Base-by-base conservation (phyloP, 2,888 invertebrate genomes). In the Nesidiocoris tenuis region DNA sequence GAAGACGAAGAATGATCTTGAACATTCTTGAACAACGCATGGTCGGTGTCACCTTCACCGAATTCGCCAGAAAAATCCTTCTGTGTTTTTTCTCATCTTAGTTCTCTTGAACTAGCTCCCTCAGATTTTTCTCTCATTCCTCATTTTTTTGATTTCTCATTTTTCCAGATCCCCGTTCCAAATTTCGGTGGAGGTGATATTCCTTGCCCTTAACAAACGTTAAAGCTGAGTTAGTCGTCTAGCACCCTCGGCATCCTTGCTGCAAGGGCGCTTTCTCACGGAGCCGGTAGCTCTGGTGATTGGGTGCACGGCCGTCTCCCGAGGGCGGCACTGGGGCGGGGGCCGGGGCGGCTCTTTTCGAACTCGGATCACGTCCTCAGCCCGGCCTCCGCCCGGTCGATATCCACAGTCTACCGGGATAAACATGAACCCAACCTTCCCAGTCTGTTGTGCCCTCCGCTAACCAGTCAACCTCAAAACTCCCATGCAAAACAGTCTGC, bases 381-480 rank as follows among this genome's bases (percentile, higher is more conserved):
- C 39, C 54, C 76, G 54, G 64, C 76, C 64, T 71, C 65, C 72
- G 71, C 71, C 76, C 56, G 71, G 76, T 76, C 76, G 71, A 76
- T 72, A 76, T 59, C 76, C 72, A 71, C 76, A 71, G 76, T 76
- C 72, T 76, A 63, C 76, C 71, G 76, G 76, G 76, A 76, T 72
- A 76, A 76, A 76, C 71, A 76, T 76, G 72, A 64, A 76, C 64
- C 39, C 71, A 72, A 72, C 72, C 72, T 39, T 39, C 39, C 39
- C 12, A 39, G 39, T 39, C 39, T 39, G 12, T 12, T 7, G 39
- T 18, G 17, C 19, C 17, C 59, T 18, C n/a, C 59, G 3, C n/a
- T 16, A 18, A 9, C 19, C n/a, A 59, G 59, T n/a, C 59, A 59
- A 59, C 59, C 17, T 18, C n/a, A 18, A n/a, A n/a, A 18, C 59